Conservation (phyloP, 2,113 vertebrate genomes). For the Hiodon alosoides region DNA sequence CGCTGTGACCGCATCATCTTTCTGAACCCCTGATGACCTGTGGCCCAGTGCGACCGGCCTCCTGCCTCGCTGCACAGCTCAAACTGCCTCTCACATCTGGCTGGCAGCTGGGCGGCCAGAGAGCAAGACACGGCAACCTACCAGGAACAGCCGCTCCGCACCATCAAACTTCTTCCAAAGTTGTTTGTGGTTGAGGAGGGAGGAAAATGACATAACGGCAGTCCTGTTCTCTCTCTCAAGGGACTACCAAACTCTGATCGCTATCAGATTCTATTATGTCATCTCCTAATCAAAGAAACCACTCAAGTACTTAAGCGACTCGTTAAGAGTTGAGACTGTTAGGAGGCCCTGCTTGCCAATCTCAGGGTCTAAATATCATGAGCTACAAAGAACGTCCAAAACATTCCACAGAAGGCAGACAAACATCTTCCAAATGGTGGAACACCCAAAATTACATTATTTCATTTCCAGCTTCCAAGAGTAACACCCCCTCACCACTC, state of each 20-base stretch:
- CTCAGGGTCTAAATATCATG: constrained; percentile 54
- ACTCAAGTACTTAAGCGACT: too few species aligned
- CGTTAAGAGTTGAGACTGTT: too few species aligned
- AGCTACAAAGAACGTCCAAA: constrained; percentile 49
- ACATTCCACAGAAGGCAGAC: constrained; percentile 60
- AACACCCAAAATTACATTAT: constrained; percentile 1
- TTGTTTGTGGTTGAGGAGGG: background rate
- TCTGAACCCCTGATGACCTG: constrained; percentile 56
- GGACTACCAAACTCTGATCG: background rate
- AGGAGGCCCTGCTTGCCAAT: too few species aligned
- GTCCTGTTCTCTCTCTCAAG: constrained; percentile 14
- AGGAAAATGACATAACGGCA: constrained; percentile 14
- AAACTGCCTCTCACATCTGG: constrained; percentile 67
- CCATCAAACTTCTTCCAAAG: constrained; percentile 13
- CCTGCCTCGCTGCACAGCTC: constrained; percentile 48
- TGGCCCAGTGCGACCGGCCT: constrained; percentile 46
- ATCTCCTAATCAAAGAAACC: background rate
- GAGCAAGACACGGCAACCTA: constrained; percentile 34
- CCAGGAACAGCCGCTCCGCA: constrained; percentile 1
- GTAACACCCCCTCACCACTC: constrained; percentile 29
- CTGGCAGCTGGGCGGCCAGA: constrained; percentile 57
- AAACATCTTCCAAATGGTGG: constrained; percentile 40
- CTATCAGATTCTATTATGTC: background rate
- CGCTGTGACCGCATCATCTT: constrained; percentile 64
- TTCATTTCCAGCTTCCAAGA: constrained; percentile 31